Conservation (phyloP, 2,888 invertebrate genomes). For the Poecilus cupreus region DNA sequence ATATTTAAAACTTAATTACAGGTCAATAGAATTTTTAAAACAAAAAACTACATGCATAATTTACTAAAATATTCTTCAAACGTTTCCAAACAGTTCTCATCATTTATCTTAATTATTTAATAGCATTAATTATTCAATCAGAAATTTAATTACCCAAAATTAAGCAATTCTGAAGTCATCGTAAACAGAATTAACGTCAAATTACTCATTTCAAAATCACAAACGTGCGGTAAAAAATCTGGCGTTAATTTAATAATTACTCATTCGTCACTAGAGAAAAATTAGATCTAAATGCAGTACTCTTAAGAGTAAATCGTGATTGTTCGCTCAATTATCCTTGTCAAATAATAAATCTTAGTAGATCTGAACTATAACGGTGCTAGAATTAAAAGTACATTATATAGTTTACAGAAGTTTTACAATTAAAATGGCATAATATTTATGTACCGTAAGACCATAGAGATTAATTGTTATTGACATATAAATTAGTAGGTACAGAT, state of each 20-base stretch:
- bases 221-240: not conserved
- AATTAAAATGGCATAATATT: conserved; percentile 32
- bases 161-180: conserved; percentile 22
- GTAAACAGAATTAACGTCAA: conserved; percentile 27
- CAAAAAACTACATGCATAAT: not conserved
- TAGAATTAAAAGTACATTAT: conserved; percentile 21
- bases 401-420: conserved; percentile 8
- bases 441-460: not conserved
- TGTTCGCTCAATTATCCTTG: conserved; percentile 27
- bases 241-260: conserved; percentile 29
- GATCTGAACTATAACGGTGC: not conserved
- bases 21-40: not conserved
- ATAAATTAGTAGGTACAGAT: not conserved
- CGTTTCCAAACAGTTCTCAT: not conserved
- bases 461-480: conserved; percentile 15
- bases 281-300: conserved; percentile 8
- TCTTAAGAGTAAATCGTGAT: conserved; percentile 12
- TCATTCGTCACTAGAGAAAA: conserved; percentile 16
- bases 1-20: conserved; percentile 34
- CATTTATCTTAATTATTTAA: conserved; percentile 44
- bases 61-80: no score
- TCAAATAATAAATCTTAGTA: conserved; percentile 23
- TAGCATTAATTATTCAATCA: conserved; percentile 32
- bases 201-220: conserved; percentile 25
- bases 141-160: conserved; percentile 25